phyloP scores from a whole-genome alignment of 1,140 invertebrate species.

The Saccostrea echinata region DNA sequence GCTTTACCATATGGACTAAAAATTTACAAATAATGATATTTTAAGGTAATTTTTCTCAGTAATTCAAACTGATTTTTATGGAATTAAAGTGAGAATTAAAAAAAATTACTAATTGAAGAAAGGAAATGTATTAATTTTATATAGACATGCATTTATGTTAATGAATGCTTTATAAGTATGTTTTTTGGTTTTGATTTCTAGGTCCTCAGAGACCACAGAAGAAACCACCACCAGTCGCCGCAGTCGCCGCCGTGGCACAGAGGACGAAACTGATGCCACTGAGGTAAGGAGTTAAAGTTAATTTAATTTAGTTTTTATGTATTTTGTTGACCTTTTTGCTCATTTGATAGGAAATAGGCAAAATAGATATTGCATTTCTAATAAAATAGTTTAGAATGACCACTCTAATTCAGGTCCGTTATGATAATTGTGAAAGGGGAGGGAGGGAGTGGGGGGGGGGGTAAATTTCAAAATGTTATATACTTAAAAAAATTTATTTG shows the following conservation, averaged over 20 bases:
- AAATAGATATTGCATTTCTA: too few relatives aligned
- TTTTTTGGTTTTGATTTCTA: conserved; percentile 41
- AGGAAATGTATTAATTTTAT: too few relatives aligned
- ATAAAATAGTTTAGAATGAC: too few relatives aligned
- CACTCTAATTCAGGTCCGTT: too few relatives aligned
- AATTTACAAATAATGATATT: background rate
- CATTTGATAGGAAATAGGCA: too few relatives aligned
- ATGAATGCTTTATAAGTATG: background rate
- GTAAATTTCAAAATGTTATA: too few relatives aligned
- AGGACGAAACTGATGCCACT: conserved; percentile 46
- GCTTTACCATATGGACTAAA: background rate
- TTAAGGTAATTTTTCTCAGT: background rate
- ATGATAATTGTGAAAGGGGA: too few relatives aligned
- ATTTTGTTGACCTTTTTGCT: too few relatives aligned
- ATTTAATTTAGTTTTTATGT: too few relatives aligned
- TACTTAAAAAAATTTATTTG: too few relatives aligned
- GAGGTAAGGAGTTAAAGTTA: conserved; percentile 14
- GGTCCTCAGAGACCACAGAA: conserved; percentile 35
- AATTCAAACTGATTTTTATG: background rate
- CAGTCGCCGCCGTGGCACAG: conserved; percentile 45
- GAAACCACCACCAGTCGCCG: conserved; percentile 47
- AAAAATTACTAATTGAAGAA: background rate
- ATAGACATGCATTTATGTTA: background rate
- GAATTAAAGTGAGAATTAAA: background rate
- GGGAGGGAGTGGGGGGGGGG: too few relatives aligned